Evolutionary conservation across 2,113 vertebrate species (phyloP).

Genomic region (Heptranchias perlo): DNA sequence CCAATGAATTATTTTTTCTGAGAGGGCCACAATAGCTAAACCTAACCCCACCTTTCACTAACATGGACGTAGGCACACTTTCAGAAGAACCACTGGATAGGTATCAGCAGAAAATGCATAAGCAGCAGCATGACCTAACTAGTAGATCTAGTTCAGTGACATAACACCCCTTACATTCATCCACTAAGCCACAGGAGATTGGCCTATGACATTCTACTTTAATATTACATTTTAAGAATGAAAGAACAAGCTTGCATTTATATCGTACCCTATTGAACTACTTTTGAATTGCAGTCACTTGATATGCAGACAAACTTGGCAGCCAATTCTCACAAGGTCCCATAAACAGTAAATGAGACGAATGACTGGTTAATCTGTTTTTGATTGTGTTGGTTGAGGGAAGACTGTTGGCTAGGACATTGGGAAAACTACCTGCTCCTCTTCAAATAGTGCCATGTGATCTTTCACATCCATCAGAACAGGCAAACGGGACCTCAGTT

Average conservation of each 20-base stretch:
- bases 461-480: not conserved
- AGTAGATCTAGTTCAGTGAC: not conserved
- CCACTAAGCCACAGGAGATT: not conserved
- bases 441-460: not conserved
- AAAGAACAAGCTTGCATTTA: not conserved
- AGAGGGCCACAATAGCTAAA: not conserved
- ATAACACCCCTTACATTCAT: not conserved
- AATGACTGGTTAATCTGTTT: not conserved
- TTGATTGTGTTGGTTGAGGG: not conserved
- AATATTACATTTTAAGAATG: not conserved
- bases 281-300: not conserved
- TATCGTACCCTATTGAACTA: not conserved
- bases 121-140: not conserved
- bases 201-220: not conserved
- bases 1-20: not conserved
- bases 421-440: not conserved
- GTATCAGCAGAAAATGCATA: not conserved
- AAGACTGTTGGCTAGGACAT: not conserved
- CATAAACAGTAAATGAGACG: not conserved
- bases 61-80: not conserved
- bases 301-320: not conserved
- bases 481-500: not conserved
- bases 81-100: not conserved
- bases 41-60: not conserved
- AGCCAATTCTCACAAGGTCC: not conserved